A percentile compares a stretch with the other conserved stretches of the same genome.
Evolutionary conservation across 2,888 invertebrate species (phyloP).

Genomic region (Malacosoma neustria): DNA sequence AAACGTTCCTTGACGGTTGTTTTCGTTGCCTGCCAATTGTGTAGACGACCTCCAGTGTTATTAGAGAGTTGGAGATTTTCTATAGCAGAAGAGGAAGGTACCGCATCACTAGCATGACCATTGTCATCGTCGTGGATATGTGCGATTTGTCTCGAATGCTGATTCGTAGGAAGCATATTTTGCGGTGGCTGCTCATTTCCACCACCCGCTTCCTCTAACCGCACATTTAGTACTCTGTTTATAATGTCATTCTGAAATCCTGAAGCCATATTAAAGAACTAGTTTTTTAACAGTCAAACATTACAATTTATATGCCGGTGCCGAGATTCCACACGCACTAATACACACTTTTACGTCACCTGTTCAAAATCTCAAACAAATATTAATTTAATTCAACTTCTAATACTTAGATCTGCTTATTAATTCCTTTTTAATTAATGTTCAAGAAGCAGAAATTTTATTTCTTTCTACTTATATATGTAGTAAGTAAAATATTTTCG

Average conservation of each 20-base stretch:
- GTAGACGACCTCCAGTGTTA: slow-evolving; percentile 60
- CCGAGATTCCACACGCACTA: neutral
- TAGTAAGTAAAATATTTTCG: neutral
- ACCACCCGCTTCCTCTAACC: slow-evolving; percentile 44
- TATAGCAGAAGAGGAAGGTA: slow-evolving; percentile 43
- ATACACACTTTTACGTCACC: neutral
- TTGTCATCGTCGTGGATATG: slow-evolving; percentile 47
- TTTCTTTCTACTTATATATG: neutral
- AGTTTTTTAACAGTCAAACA: slow-evolving; percentile 27
- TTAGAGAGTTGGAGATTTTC: slow-evolving; percentile 57
- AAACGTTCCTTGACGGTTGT: slow-evolving; percentile 84
- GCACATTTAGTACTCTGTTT: slow-evolving; percentile 47
- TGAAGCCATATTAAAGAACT: slow-evolving; percentile 46
- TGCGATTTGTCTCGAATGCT: slow-evolving; percentile 41
- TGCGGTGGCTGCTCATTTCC: slow-evolving; percentile 61
- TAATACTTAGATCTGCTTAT: slow-evolving; percentile 21
- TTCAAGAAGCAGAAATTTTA: slow-evolving; percentile 20
- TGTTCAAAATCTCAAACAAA: neutral
- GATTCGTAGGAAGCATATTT: slow-evolving; percentile 70
- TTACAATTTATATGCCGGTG: slow-evolving; percentile 27
- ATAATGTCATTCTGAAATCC: slow-evolving; percentile 59
- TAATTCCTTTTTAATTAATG: slow-evolving; percentile 24
- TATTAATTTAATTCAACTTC: slow-evolving; percentile 3
- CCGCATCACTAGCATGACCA: slow-evolving; percentile 36
- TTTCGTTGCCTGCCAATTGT: slow-evolving; percentile 85